Conservation (phyloP, 2,797 vertebrate species). For the Bufotes viridis region DNA sequence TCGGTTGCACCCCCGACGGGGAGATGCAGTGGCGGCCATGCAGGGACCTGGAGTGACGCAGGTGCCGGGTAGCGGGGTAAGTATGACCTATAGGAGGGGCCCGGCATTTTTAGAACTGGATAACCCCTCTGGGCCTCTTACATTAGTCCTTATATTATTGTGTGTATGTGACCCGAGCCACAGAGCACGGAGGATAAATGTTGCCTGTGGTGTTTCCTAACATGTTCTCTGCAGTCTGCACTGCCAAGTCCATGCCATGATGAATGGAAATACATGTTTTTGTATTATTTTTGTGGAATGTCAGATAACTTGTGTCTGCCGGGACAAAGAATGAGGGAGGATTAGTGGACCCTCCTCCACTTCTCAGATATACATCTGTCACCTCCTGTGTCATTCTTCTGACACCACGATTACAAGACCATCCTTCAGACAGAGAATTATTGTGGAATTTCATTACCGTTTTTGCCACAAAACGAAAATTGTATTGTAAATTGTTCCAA, state of each 20-base stretch:
- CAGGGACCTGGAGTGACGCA: no score
- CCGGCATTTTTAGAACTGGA: no score
- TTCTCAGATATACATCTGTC: conserved; percentile 9
- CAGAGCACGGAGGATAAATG: neutral
- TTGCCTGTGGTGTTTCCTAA: neutral
- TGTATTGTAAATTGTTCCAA: no score
- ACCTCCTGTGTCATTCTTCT: neutral
- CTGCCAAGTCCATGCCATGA: neutral
- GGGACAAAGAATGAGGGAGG: neutral
- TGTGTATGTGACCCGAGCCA: neutral
- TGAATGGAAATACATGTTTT: neutral
- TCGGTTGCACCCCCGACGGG: no score
- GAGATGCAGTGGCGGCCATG: no score
- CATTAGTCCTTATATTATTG: neutral
- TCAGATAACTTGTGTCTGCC: neutral
- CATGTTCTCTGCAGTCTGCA: neutral
- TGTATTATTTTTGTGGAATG: conserved; percentile 17
- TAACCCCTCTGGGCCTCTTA: neutral
- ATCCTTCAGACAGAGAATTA: no score
- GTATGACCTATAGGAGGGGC: no score
- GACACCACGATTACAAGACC: neutral
- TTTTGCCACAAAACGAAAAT: no score
- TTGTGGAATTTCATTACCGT: no score
- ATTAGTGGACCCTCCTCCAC: neutral
- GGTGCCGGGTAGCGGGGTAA: no score